A percentile compares a stretch with the other conserved stretches of the same genome.
Evolutionary conservation across 1,140 invertebrate genomes (phyloP).

Genomic region (Physella acuta): DNA sequence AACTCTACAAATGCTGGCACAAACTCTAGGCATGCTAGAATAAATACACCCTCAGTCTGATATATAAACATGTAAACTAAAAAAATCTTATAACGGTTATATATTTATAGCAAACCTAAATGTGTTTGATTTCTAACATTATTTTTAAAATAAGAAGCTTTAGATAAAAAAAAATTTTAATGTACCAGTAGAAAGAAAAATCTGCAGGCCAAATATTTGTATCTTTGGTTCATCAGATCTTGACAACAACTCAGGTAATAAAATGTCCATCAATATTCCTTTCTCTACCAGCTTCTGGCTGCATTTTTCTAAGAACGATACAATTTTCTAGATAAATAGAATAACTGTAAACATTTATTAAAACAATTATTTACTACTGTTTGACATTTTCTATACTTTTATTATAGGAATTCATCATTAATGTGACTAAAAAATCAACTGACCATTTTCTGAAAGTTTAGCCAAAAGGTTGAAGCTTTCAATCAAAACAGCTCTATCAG

Average conservation of each 20-base stretch:
- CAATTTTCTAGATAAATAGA: no score
- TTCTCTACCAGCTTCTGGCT: constrained; percentile 28
- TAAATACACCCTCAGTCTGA: no score
- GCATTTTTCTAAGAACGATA: no score
- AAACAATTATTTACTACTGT: not conserved
- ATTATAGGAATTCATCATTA: not conserved
- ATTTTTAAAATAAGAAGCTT: not conserved
- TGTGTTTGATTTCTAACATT: no score
- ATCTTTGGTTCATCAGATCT: constrained; percentile 19
- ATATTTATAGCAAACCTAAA: no score
- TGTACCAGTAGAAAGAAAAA: constrained; percentile 30
- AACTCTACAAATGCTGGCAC: no score
- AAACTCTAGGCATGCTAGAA: no score
- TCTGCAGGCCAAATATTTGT: constrained; percentile 29
- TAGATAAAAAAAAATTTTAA: not conserved
- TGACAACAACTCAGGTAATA: constrained; percentile 31
- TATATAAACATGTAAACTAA: no score
- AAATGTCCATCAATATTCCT: constrained; percentile 24
- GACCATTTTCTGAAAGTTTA: not conserved
- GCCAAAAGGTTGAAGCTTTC: not conserved
- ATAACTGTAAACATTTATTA: no score
- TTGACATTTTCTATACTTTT: not conserved
- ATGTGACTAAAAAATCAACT: not conserved
- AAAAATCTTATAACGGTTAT: no score
- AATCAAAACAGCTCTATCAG: not conserved